Conservation (phyloP, 2,888 invertebrate genomes). For the Odontomyia ornata region DNA sequence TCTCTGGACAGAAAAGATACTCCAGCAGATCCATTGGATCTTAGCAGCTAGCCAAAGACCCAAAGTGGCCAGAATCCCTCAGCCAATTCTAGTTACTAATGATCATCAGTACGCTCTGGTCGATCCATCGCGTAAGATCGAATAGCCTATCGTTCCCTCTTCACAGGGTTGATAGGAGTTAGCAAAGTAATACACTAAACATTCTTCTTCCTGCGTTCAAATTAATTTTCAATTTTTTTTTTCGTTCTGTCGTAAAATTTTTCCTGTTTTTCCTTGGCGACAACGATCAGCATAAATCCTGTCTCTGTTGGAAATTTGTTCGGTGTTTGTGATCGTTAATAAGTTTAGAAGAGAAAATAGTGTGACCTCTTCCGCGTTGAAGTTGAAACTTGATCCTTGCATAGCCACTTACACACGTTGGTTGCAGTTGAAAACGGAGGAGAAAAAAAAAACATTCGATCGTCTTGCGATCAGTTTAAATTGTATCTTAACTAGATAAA, state of each 20-base stretch:
- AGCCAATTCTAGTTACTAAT: constrained; percentile 45
- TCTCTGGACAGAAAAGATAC: constrained; percentile 37
- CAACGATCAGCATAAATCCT: neutral
- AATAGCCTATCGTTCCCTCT: constrained; percentile 54
- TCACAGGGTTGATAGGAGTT: constrained; percentile 46
- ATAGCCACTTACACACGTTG: constrained; percentile 18
- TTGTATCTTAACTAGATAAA: neutral
- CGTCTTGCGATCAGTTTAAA: neutral
- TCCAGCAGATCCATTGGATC: constrained; percentile 58
- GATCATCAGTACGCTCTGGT: constrained; percentile 61
- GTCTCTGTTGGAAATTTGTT: neutral
- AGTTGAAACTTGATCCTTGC: constrained; percentile 34
- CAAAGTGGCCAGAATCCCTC: constrained; percentile 58
- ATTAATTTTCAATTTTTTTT: neutral
- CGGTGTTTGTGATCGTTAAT: constrained; percentile 21
- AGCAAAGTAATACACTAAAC: constrained; percentile 16
- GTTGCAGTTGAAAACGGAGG: neutral
- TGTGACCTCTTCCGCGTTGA: constrained; percentile 1
- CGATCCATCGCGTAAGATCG: constrained; percentile 63
- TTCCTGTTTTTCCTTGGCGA: neutral
- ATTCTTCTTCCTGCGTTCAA: constrained; percentile 12
- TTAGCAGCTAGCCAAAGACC: constrained; percentile 60
- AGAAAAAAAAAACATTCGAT: neutral
- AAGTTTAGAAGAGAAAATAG: neutral
- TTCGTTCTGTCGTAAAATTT: neutral